Evolutionary conservation across 37 sponge, comb jelly and placozoan genomes (phyloP), one percentile per base, ranked within the genome.

Genomic region (Beroe forskalii): DNA sequence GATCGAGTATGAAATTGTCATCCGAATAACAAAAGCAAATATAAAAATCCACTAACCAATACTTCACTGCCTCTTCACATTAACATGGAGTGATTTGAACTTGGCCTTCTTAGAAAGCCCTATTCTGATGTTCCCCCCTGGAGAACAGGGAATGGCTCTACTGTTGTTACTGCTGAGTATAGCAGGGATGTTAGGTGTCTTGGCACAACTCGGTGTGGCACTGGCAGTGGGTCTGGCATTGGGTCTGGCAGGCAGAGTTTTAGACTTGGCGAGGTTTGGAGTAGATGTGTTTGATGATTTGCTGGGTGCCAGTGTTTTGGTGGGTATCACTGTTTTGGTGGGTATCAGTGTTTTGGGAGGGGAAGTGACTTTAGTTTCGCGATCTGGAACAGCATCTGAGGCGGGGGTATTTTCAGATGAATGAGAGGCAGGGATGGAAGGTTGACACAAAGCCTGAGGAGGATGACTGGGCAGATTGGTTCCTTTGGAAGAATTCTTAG

Each of bases 1-100:
- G n/a, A n/a, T n/a, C n/a, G n/a, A n/a, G n/a, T n/a, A n/a, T n/a
- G n/a, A n/a, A n/a, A n/a, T n/a, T n/a, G n/a, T n/a, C n/a, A n/a
- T n/a, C n/a, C n/a, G n/a, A n/a, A n/a, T n/a, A n/a, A n/a, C n/a
- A n/a, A n/a, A n/a, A n/a, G n/a, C n/a, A n/a, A n/a, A n/a, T n/a
- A n/a, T n/a, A n/a, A n/a, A n/a, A n/a, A n/a, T n/a, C n/a, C n/a
- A n/a, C n/a, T n/a, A n/a, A n/a, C n/a, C n/a, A n/a, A n/a, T n/a
- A n/a, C n/a, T n/a, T 69, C 72, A 69, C 9, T 32, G 72, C 35
- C 72, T 1, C 32, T 69, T 69, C 37, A 69, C 38, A 36, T 69
- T 69, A 2, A 37, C 72, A 69, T 69, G 72, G 4, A 69, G 39
- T 4, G 72, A 69, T 69, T 69, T 69, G 72, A 69, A 69, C 72